phyloP scores from a whole-genome alignment of 2,797 vertebrate genomes.

The Orientallactaga sibirica region DNA sequence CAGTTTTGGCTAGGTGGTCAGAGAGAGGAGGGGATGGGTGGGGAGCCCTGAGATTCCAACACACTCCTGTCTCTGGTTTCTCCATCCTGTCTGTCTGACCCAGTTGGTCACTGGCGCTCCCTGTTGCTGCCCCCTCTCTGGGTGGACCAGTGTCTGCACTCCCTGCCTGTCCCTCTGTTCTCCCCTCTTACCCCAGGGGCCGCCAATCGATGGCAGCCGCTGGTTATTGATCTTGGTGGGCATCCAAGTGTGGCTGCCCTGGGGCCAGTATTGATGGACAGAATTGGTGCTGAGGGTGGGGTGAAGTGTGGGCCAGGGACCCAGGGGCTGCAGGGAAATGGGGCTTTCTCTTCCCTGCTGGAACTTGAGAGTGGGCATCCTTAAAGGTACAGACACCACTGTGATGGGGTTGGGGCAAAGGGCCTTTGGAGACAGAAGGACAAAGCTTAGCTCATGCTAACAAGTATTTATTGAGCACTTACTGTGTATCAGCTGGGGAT shows the following conservation, averaged over 20 bases:
- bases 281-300: slow-evolving; percentile 85
- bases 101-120: background rate
- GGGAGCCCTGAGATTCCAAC: too few relatives aligned
- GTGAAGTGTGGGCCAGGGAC: slow-evolving; percentile 85
- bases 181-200: slow-evolving; percentile 77
- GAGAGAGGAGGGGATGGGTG: too few relatives aligned
- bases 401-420: background rate
- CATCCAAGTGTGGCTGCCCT: slow-evolving; percentile 79
- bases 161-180: background rate
- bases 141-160: background rate
- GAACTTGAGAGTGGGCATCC: background rate
- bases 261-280: slow-evolving; percentile 86
- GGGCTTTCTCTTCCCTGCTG: background rate
- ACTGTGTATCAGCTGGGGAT: background rate
- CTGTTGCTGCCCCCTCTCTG: background rate
- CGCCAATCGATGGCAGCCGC: slow-evolving; percentile 87
- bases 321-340: background rate
- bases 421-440: background rate
- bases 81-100: background rate
- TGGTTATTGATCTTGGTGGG: slow-evolving; percentile 87
- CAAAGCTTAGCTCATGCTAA: background rate
- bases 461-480: slow-evolving; percentile 53
- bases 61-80: background rate
- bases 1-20: too few relatives aligned
- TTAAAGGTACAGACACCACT: slow-evolving; percentile 18